Percentiles rank a stretch among this genome's conserved stretches.
phyloP scores from a whole-genome alignment of 1,140 invertebrate genomes.

The Kradibia gibbosae region DNA sequence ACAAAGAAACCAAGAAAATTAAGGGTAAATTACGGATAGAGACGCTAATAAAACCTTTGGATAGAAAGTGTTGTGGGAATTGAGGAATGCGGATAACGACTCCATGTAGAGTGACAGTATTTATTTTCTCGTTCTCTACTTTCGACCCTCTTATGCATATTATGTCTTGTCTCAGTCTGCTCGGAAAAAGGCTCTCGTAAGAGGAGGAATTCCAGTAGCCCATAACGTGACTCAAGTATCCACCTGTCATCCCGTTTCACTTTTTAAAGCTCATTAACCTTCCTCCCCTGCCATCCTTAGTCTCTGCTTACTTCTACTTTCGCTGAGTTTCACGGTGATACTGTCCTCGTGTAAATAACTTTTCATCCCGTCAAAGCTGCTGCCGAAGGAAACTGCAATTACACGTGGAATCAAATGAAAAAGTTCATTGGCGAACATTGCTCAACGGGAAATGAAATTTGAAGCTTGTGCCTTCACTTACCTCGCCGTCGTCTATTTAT shows the following conservation, averaged over 20 bases:
- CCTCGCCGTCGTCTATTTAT: not conserved
- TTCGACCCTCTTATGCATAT: too few species aligned
- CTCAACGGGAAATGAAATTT: conserved; percentile 43
- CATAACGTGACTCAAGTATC: conserved; percentile 58
- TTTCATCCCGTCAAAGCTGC: not conserved
- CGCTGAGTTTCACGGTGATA: not conserved
- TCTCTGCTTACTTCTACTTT: not conserved
- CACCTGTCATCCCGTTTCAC: conserved; percentile 64
- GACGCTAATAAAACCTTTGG: not conserved
- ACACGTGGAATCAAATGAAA: conserved; percentile 44
- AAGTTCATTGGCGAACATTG: conserved; percentile 35
- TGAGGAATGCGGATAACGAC: conserved; percentile 55
- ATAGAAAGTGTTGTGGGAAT: conserved; percentile 57
- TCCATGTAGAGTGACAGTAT: conserved; percentile 10
- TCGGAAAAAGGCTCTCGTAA: conserved; percentile 9
- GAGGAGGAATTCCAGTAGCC: conserved; percentile 42
- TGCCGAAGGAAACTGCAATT: conserved; percentile 33
- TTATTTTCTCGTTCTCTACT: not conserved
- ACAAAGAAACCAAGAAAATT: conserved; percentile 65
- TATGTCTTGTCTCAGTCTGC: not conserved
- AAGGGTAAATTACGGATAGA: conserved; percentile 48
- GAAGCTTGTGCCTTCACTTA: conserved; percentile 19
- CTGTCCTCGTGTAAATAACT: not conserved
- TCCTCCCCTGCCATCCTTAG: not conserved
- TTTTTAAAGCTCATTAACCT: conserved; percentile 64